Evolutionary conservation across 2,797 vertebrate genomes (phyloP), one percentile per base, ranked within the genome.

Genomic region (Micrastur ruficollis): DNA sequence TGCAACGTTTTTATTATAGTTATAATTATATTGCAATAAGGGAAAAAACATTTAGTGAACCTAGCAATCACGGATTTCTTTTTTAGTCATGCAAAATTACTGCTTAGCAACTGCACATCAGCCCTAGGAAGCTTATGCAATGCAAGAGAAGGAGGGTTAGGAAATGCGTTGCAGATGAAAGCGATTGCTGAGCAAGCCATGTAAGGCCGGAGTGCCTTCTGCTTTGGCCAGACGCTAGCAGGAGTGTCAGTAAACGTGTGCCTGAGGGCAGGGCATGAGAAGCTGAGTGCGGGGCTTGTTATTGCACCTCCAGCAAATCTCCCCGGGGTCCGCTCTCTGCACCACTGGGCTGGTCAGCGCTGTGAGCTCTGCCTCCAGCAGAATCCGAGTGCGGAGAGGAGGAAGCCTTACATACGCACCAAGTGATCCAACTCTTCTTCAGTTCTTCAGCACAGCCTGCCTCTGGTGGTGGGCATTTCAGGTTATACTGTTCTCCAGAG

Each of bases 21-120:
- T 93, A 40, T 80, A 88, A 88, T 95, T 91, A 80, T n/a, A 84
- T 62, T 66, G 67, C 44, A 91, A 58, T 67, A 76, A 70, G 71
- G 68, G 56, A 22, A 26, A 61, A 94, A 65, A 27, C 55, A 81
- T 80, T 36, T 14, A 46, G 75, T 62, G 85, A 96, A 80, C 88
- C 86, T 74, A 86, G 82, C 78, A 93, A 95, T 97, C 90, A 83
- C 55, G 67, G 66, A 59, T 59, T 85, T 90, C 86, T 92, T 82
- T 95, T 94, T 96, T 8, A 70, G 53, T 90, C 84, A 22, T 42
- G 65, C 82, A 90, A 52, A 88, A 93, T 94, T 90, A 92, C 76
- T 95, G 78, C 89, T 93, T 92, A 94, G 76, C 89, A 94, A 91
- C 94, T 78, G 56, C 76, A 78, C 79, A 46, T 56, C 50, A 80